These are phyloP conservation scores for Acronicta psi DNA, from an alignment of 2,888 invertebrate genomes.

Conservation along the genomic window DNA sequence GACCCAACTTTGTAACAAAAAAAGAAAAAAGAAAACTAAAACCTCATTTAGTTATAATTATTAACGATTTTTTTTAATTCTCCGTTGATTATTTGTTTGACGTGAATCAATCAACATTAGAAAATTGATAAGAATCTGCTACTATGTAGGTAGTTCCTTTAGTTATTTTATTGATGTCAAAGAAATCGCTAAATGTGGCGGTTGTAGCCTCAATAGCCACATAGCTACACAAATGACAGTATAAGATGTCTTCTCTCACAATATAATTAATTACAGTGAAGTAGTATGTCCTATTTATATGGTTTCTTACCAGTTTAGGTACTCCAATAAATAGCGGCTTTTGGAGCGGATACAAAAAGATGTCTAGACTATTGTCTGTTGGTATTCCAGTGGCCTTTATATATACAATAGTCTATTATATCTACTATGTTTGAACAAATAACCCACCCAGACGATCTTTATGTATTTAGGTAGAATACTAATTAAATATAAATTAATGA, in stretches of 20 bases:
- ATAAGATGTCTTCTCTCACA: neutral
- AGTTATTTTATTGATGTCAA: too few species aligned
- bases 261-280: neutral
- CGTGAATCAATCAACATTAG: too few species aligned
- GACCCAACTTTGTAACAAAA: too few species aligned
- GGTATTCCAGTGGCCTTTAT: neutral
- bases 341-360: conserved; percentile 13
- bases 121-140: too few species aligned
- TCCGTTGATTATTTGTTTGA: too few species aligned
- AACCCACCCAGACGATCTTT: neutral
- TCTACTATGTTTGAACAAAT: conserved; percentile 1
- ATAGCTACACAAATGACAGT: too few species aligned
- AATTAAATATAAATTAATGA: neutral
- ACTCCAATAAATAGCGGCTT: neutral
- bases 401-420: neutral
- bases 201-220: too few species aligned
- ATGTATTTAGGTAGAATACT: neutral
- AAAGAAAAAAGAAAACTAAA: too few species aligned
- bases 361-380: conserved; percentile 24
- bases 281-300: neutral
- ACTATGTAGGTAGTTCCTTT: too few species aligned
- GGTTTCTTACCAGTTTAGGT: conserved; percentile 6
- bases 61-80: too few species aligned
- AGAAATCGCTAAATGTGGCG: too few species aligned
- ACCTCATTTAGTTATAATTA: too few species aligned